Conservation (phyloP, 2,113 vertebrate species). For the Motacilla tschutschensis region DNA sequence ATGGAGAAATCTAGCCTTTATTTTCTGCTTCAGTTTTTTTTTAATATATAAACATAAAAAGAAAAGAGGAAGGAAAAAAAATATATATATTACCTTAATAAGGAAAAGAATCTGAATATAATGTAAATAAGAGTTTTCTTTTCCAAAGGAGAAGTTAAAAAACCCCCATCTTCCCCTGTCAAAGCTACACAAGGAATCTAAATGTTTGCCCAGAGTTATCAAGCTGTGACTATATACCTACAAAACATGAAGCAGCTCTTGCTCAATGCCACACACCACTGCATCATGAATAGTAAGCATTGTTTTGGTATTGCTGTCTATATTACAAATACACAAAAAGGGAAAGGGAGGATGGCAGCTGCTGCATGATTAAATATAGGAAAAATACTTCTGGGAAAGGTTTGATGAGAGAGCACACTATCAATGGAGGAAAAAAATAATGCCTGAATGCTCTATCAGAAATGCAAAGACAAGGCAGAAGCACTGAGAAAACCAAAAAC, state of each 20-base stretch:
- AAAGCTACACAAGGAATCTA: not conserved
- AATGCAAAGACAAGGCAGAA: not conserved
- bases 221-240: not conserved
- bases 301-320: not conserved
- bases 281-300: constrained; percentile 10
- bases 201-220: not conserved
- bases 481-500: not conserved
- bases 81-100: not conserved
- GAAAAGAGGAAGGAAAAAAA: not conserved
- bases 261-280: not conserved
- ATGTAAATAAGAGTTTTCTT: not conserved
- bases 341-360: not conserved
- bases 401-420: not conserved
- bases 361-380: not conserved
- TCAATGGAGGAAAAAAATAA: not conserved
- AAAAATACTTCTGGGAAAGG: constrained; percentile 4
- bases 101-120: not conserved
- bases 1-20: not conserved
- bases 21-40: not conserved
- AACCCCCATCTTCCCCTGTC: not conserved
- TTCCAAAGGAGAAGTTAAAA: not conserved
- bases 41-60: not conserved
- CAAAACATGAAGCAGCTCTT: not conserved
- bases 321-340: not conserved
- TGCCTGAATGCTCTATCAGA: constrained; percentile 9